These are phyloP conservation scores for Scaeva pyrastri DNA, from an alignment of 2,888 invertebrate genomes.

Conservation along the genomic window DNA sequence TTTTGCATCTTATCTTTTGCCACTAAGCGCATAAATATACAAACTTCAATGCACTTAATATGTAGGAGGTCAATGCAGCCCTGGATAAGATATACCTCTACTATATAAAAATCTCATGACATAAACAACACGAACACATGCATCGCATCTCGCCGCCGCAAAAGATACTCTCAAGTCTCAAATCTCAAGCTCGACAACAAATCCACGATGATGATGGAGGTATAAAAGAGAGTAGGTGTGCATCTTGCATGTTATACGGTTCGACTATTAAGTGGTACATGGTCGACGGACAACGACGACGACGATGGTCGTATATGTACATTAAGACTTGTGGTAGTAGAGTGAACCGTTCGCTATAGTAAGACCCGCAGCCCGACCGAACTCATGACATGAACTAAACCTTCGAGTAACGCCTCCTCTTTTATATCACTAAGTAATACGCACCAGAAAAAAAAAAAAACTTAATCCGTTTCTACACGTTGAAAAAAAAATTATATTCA, in stretches of 20 bases:
- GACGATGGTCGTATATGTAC: too few species aligned
- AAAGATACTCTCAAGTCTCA: constrained; percentile 12
- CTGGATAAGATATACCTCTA: constrained; percentile 42
- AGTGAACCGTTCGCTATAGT: constrained; percentile 55
- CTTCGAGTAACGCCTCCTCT: constrained; percentile 62
- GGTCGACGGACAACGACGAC: too few species aligned
- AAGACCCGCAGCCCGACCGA: constrained; percentile 18
- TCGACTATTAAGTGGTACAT: constrained; percentile 73
- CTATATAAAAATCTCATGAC: constrained; percentile 30
- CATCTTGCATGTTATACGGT: constrained; percentile 68
- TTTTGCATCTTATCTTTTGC: constrained; percentile 62
- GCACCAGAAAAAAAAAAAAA: constrained; percentile 26
- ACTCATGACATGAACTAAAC: constrained; percentile 63
- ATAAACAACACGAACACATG: constrained; percentile 67
- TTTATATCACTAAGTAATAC: constrained; percentile 20
- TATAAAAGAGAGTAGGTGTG: constrained; percentile 66
- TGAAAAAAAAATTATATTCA: too few species aligned
- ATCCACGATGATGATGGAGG: not conserved
- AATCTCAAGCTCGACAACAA: not conserved
- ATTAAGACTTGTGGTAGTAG: too few species aligned
- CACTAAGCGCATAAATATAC: constrained; percentile 71
- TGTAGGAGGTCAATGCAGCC: constrained; percentile 72
- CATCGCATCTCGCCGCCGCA: constrained; percentile 36
- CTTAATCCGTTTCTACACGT: constrained; percentile 8
- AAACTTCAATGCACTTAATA: constrained; percentile 67